Evolutionary conservation across 2,797 vertebrate species (phyloP).

Genomic region (Bradypodion pumilum): DNA sequence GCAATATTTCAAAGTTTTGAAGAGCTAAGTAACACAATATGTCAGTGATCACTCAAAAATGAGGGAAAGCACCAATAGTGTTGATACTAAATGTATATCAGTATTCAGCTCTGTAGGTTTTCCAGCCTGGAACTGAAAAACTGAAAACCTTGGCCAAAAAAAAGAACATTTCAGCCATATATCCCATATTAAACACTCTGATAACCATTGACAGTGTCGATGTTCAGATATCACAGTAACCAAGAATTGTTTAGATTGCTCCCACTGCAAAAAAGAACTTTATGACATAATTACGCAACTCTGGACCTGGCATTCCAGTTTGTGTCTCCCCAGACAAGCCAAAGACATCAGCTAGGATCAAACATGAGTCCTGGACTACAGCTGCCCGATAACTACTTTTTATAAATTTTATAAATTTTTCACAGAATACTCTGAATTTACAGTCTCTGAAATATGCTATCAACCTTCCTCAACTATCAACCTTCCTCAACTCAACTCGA

Average conservation of each 20-base stretch:
- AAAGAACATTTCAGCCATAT: too few relatives aligned
- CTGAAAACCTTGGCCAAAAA: background rate
- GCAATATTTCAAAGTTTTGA: background rate
- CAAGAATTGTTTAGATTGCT: background rate
- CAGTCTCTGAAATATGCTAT: too few relatives aligned
- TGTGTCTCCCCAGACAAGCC: background rate
- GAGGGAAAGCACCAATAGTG: background rate
- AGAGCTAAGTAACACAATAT: background rate
- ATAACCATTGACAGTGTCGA: fast-evolving
- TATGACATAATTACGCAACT: background rate
- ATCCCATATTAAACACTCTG: fast-evolving
- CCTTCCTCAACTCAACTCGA: too few relatives aligned
- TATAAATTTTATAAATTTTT: too few relatives aligned
- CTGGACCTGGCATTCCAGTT: background rate
- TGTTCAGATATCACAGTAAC: too few relatives aligned
- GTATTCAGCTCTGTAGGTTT: background rate
- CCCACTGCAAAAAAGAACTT: background rate
- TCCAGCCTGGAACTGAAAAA: background rate
- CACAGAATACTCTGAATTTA: too few relatives aligned
- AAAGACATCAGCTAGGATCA: background rate
- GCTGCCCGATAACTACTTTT: too few relatives aligned
- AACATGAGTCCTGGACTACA: background rate
- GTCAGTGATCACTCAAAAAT: background rate
- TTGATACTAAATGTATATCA: background rate
- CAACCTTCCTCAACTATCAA: too few relatives aligned